Evolutionary conservation across 2,888 invertebrate genomes (phyloP).

Genomic region (Watsonalla cultraria): DNA sequence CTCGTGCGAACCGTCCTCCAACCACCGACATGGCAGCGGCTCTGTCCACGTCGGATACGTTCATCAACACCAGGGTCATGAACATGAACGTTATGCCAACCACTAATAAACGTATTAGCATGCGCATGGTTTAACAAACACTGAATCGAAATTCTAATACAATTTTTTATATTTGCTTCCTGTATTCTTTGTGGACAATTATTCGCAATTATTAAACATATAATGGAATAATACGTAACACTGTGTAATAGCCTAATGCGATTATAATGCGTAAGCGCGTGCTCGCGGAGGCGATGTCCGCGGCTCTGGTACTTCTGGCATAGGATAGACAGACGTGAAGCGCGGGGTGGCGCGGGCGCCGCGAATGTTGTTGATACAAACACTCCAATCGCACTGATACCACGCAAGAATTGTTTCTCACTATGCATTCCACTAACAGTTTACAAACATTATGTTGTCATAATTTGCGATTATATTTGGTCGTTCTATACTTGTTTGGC

Average conservation of each 20-base stretch:
- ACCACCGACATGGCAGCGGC: background rate
- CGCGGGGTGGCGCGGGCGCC: background rate
- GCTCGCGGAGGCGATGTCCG: slow-evolving; percentile 1
- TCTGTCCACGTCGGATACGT: slow-evolving; percentile 24
- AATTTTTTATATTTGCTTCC: too few species aligned
- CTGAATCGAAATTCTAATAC: background rate
- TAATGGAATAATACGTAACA: too few species aligned
- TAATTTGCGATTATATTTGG: background rate
- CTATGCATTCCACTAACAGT: background rate
- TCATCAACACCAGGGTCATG: slow-evolving; percentile 33
- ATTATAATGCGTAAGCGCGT: slow-evolving; percentile 3
- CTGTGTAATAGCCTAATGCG: too few species aligned
- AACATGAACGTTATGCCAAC: slow-evolving; percentile 28
- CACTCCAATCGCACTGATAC: background rate
- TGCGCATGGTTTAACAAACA: slow-evolving; percentile 34
- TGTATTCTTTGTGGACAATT: too few species aligned
- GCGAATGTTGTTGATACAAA: background rate
- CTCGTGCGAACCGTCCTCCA: slow-evolving; percentile 15
- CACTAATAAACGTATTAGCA: slow-evolving; percentile 31
- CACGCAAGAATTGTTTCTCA: background rate
- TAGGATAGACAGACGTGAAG: too few species aligned
- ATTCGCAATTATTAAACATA: too few species aligned
- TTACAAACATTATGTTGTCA: background rate
- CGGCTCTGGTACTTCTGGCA: background rate
- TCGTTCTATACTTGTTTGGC: background rate